Percentiles rank a stretch among this genome's conserved stretches.
phyloP scores from a whole-genome alignment of 2,113 vertebrate species.

The Marmota flaviventris region DNA sequence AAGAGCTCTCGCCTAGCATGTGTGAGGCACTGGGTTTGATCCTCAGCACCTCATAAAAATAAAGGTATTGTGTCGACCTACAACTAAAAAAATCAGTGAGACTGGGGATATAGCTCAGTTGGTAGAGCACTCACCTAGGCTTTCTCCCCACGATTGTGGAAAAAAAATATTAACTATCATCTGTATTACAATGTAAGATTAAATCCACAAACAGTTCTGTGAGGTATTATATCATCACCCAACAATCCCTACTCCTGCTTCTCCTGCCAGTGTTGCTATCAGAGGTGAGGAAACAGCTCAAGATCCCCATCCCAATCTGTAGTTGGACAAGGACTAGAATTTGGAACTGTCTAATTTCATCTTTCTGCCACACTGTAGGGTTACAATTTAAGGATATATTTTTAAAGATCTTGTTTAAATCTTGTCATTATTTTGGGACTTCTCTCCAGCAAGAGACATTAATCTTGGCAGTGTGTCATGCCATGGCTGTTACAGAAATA shows the following conservation, averaged over 20 bases:
- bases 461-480: not conserved
- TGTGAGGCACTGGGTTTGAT: too few relatives aligned
- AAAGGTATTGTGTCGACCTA: too few relatives aligned
- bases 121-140: too few relatives aligned
- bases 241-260: not conserved
- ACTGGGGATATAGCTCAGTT: too few relatives aligned
- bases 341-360: not conserved
- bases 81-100: not conserved
- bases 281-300: not conserved
- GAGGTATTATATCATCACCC: not conserved
- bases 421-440: not conserved
- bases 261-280: not conserved
- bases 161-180: not conserved
- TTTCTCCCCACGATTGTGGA: too few relatives aligned
- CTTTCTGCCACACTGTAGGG: not conserved
- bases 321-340: not conserved
- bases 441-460: not conserved
- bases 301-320: not conserved
- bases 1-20: too few relatives aligned
- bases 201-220: not conserved
- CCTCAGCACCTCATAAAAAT: too few relatives aligned
- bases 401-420: constrained; percentile 36
- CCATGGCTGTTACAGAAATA: not conserved
- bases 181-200: not conserved
- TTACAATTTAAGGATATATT: constrained; percentile 47